phyloP scores from a whole-genome alignment of 2,888 invertebrate genomes.

The Labia minor region DNA sequence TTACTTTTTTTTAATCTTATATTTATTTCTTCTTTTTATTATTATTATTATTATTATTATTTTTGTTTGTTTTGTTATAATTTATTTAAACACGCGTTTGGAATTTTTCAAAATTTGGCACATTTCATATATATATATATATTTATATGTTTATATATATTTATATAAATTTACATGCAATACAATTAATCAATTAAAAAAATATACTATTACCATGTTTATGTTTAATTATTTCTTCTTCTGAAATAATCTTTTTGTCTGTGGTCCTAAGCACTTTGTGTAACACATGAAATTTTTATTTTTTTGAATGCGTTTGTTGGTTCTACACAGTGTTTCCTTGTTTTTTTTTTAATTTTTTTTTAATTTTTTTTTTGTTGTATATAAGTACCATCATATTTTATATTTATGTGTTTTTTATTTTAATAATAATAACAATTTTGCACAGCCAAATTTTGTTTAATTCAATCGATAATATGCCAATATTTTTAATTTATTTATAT shows the following conservation, averaged over 20 bases:
- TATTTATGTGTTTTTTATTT: not conserved
- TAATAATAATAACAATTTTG: not conserved
- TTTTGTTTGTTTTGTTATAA: not conserved
- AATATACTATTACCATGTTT: no score
- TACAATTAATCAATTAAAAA: no score
- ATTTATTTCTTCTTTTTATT: not conserved
- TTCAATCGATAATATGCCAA: not conserved
- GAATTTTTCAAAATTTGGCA: slow-evolving; percentile 13
- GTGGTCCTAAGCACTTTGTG: no score
- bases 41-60: not conserved
- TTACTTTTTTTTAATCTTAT: not conserved
- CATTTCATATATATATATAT: not conserved
- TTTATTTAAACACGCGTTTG: not conserved
- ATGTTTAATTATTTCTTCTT: no score
- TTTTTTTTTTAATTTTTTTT: no score
- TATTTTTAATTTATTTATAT: not conserved
- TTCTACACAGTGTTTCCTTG: no score
- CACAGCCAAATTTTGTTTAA: not conserved
- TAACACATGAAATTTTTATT: no score
- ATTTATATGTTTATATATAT: not conserved
- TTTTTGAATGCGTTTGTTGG: no score
- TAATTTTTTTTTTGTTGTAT: not conserved
- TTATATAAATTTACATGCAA: no score
- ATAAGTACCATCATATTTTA: not conserved
- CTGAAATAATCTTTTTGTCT: no score